Evolutionary conservation across 2,797 vertebrate species (phyloP), one percentile per base, ranked within the genome.

Genomic region (Muscicapa comitata): DNA sequence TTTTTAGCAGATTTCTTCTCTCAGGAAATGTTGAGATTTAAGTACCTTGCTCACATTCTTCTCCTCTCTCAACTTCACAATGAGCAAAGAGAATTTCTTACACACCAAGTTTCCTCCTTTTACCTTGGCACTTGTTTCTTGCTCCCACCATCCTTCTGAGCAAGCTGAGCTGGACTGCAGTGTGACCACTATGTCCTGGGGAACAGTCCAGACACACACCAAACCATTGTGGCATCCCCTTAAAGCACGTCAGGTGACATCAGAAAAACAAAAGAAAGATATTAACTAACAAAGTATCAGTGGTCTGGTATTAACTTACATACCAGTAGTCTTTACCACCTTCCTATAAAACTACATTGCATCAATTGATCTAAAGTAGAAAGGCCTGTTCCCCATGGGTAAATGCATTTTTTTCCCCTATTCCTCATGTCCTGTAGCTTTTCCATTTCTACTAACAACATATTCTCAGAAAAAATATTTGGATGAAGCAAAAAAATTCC

Each of bases 191-290:
- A 97, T 74, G 61, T 98, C 98, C 94, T 99, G 99, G 51, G 99
- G 99, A 93, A 99, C 97, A 5, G 98, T 98, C 99, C 99, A 99
- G 90, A 99, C 99, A 38, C 98, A 99, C 25, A 99, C 99, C 77
- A 99, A 98, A 37, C 99, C 99, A 83, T 97, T 99, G 97, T 99
- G 99, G 95, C 99, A 99, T 65, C 99, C 99, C 91, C 99, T 99
- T 99, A 95, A 57, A 97, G 43, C 31, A 83, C 73, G 54, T 19
- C 38, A 37, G 48, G 70, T 87, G 26, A 88, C 74, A 92, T 65
- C 11, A 96, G 28, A 79, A 95, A 95, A 94, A 29, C 40, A 77
- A 87, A 76, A 33, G 13, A 38, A 76, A 88, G 10, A n/a, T 23
- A 71, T 28, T 57, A 66, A 62, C 13, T 42, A 84, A 87, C 28